Evolutionary conservation across 2,888 invertebrate species (phyloP), one percentile per base, ranked within the genome.

Genomic region (Phalera bucephala): DNA sequence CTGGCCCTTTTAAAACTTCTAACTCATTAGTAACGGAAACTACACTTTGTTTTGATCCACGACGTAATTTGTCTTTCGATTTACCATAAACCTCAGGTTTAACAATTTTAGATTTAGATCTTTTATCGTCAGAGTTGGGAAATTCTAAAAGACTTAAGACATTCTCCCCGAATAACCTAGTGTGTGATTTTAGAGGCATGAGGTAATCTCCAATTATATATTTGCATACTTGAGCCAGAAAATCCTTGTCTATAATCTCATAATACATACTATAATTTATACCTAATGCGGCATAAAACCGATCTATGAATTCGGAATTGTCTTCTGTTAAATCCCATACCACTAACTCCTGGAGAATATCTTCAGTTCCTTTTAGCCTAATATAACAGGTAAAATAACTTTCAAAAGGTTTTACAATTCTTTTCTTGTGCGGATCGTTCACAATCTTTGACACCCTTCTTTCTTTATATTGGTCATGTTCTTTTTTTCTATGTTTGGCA

Each of bases 341-440:
- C 3, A 83, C 72, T 21, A 72, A 53, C 58, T 90, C 85, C 55
- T 82, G 73, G 5, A 80, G 63, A 43, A 89, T 85, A 40, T 83
- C 78, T 41, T 80, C 80, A 28, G 80, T 82, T 61, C 78, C 75
- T 57, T 73, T 83, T 1, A 91, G 70, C 50, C 80, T 80, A 14
- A 93, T 83, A 49, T 91, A 93, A 21, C 90, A 86, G 0, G 92
- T 92, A 44, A 93, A 89, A 57, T 91, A 91, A 31, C 92, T 91
- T 51, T 86, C 81, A 58, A 90, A 91, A 3, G 77, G 74, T 40
- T 68, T 74, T 7, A 70, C 65, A 13, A 50, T 45, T 35, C 37
- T 64, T 45, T 69, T 76, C 31, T 79, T 82, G 45, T 88, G 80
- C 2, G 92, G 91, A 65, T 93, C 81, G 2, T 76, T 80, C 4